These are phyloP conservation scores for Chroicocephalus ridibundus DNA, from an alignment of 2,113 vertebrate genomes.

Conservation along the genomic window DNA sequence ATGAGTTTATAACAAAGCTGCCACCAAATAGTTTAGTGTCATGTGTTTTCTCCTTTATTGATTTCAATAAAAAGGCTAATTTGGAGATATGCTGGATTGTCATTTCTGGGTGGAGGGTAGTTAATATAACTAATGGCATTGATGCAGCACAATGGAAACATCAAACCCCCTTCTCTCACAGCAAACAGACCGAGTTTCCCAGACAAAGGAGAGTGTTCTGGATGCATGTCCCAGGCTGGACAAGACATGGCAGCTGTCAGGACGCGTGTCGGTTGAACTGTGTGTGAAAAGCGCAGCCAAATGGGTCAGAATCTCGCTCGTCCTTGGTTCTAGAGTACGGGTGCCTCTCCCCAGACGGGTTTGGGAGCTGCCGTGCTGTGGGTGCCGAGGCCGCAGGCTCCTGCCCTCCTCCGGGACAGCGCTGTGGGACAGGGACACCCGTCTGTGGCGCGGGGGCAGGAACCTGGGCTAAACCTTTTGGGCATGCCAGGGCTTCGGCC, in stretches of 20 bases:
- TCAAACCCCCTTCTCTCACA: not conserved
- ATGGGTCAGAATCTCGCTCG: accelerated
- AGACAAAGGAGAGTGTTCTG: not conserved
- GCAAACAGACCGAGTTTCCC: not conserved
- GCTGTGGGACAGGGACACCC: accelerated
- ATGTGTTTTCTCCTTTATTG: constrained; percentile 59
- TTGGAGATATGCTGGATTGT: constrained; percentile 68
- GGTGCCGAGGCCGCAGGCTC: accelerated
- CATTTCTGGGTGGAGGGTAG: not conserved
- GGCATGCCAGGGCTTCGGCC: accelerated
- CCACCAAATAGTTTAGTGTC: constrained; percentile 58
- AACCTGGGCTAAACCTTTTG: accelerated
- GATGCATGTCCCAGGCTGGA: not conserved
- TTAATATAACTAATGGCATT: constrained; percentile 31
- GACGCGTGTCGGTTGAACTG: not conserved
- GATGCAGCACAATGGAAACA: not conserved
- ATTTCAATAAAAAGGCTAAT: constrained; percentile 76
- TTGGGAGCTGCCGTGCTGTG: not conserved
- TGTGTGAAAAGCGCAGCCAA: not conserved
- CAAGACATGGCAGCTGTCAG: not conserved
- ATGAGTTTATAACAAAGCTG: constrained; percentile 68
- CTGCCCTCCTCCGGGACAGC: accelerated
- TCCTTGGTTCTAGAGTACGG: not conserved
- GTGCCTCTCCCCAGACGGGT: not conserved
- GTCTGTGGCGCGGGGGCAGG: not conserved